These are phyloP conservation scores for Leuctra nigra DNA, from an alignment of 2,888 invertebrate genomes.

Conservation along the genomic window DNA sequence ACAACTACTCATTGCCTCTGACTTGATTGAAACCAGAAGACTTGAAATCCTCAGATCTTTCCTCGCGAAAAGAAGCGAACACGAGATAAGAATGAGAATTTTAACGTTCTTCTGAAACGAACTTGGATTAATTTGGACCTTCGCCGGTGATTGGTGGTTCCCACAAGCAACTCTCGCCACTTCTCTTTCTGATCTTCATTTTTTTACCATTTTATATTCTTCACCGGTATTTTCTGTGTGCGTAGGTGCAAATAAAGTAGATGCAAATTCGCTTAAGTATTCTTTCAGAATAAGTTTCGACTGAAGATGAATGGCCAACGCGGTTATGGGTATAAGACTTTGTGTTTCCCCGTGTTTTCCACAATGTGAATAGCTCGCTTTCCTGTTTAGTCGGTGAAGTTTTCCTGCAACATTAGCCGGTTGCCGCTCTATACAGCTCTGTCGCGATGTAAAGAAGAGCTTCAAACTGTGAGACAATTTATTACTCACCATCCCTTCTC, in stretches of 20 bases:
- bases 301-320: conserved; percentile 5
- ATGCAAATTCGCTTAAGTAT: conserved; percentile 13
- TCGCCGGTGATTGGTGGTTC: not conserved
- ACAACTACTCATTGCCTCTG: too few species aligned
- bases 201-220: not conserved
- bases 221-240: not conserved
- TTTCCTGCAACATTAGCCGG: conserved; percentile 9
- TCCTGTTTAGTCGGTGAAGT: conserved; percentile 5
- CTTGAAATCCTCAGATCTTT: too few species aligned
- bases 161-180: not conserved
- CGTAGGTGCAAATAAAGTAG: conserved; percentile 17
- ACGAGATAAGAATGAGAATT: too few species aligned
- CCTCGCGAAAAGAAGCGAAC: too few species aligned
- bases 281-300: not conserved
- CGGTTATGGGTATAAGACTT: not conserved
- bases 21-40: too few species aligned
- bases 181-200: not conserved
- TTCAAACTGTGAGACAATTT: conserved; percentile 12
- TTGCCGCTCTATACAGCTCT: not conserved
- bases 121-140: too few species aligned
- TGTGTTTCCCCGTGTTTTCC: conserved; percentile 11
- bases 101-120: too few species aligned
- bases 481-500: not conserved
- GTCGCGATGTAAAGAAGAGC: conserved; percentile 13
- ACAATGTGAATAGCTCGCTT: conserved; percentile 7